Evolutionary conservation across 2,888 invertebrate genomes (phyloP).

Genomic region (Ametastegia equiseti): DNA sequence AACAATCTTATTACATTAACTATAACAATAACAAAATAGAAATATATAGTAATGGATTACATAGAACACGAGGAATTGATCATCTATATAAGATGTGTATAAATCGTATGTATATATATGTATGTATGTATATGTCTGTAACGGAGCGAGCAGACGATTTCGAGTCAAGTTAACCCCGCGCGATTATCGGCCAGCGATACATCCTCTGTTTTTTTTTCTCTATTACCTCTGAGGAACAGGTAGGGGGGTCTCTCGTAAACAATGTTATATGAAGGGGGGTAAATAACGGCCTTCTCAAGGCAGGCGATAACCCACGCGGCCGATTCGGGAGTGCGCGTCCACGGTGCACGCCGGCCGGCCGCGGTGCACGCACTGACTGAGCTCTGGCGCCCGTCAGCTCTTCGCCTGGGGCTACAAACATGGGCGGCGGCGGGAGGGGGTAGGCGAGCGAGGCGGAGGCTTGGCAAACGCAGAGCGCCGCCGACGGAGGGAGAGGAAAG

Average conservation of each 20-base stretch:
- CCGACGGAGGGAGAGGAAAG: neutral
- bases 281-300: slow-evolving; percentile 26
- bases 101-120: no score
- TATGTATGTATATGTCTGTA: neutral
- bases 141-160: neutral
- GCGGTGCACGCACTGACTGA: slow-evolving; percentile 71
- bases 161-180: neutral
- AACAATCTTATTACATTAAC: neutral
- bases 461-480: slow-evolving; percentile 18
- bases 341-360: slow-evolving; percentile 71
- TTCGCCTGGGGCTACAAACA: slow-evolving; percentile 47
- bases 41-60: neutral
- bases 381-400: slow-evolving; percentile 53
- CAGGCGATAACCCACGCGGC: slow-evolving; percentile 52
- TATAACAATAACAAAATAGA: neutral
- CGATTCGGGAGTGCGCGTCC: slow-evolving; percentile 57
- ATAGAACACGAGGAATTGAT: neutral
- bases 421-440: slow-evolving; percentile 49
- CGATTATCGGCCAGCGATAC: neutral
- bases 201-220: neutral
- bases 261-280: slow-evolving; percentile 44
- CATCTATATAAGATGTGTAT: no score
- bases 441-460: slow-evolving; percentile 26
- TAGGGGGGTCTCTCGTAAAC: slow-evolving; percentile 11
- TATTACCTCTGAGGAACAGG: neutral